Percentiles rank a stretch among this genome's conserved stretches.
These are phyloP conservation scores for Pollimyrus isidori DNA, from an alignment of 2,113 vertebrate genomes.

Conservation along the genomic window DNA sequence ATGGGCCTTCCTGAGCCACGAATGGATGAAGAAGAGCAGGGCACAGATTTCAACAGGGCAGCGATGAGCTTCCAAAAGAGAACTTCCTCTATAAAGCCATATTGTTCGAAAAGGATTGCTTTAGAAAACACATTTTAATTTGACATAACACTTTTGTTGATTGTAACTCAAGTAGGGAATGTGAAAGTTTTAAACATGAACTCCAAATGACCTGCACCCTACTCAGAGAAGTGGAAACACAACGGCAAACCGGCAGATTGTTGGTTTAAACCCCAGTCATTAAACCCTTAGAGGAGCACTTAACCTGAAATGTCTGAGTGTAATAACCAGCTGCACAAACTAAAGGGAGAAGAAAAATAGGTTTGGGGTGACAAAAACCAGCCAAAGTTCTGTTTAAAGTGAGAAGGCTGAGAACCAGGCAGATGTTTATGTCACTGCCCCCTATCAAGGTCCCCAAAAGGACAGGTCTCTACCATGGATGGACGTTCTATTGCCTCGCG, in stretches of 20 bases:
- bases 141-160: not conserved
- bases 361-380: not conserved
- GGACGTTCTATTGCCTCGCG: not conserved
- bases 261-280: not conserved
- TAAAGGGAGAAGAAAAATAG: not conserved
- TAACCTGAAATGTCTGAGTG: not conserved
- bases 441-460: not conserved
- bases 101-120: not conserved
- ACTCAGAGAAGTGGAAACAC: not conserved
- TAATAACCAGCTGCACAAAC: not conserved
- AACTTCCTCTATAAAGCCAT: not conserved
- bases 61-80: not conserved
- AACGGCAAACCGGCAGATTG: not conserved
- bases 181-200: not conserved
- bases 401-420: not conserved
- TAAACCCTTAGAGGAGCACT: not conserved
- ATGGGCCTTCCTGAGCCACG: not conserved
- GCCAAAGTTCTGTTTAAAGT: not conserved
- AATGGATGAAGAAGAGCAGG: not conserved
- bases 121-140: not conserved
- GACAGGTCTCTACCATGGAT: not conserved
- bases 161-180: not conserved
- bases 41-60: not conserved
- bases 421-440: not conserved
- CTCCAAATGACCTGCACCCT: not conserved